A percentile compares a stretch with the other conserved stretches of the same genome.
Evolutionary conservation across 2,888 invertebrate genomes (phyloP).

Genomic region (Gari tellinella): DNA sequence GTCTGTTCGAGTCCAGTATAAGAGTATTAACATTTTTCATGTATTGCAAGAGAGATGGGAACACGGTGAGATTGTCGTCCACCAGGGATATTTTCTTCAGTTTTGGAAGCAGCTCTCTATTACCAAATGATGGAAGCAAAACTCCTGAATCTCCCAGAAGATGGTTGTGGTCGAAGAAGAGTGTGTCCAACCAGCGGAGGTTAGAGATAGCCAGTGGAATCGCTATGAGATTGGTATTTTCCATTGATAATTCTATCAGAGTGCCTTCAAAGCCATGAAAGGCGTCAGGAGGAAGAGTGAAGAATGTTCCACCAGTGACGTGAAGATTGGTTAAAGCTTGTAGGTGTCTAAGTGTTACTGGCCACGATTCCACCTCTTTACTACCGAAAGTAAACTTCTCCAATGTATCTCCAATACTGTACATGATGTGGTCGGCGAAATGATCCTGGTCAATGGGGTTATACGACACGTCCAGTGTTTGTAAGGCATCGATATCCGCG

Average conservation of each 20-base stretch:
- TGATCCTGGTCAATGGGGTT: slow-evolving; percentile 50
- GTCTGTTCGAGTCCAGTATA: slow-evolving; percentile 61
- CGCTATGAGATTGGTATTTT: slow-evolving; percentile 59
- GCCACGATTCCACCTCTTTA: slow-evolving; percentile 45
- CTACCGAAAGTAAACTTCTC: slow-evolving; percentile 51
- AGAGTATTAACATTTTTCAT: slow-evolving; percentile 51
- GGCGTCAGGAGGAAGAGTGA: slow-evolving; percentile 56
- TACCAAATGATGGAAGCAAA: slow-evolving; percentile 57
- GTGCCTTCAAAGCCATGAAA: slow-evolving; percentile 69
- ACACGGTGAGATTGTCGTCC: slow-evolving; percentile 61
- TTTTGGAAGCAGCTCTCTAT: slow-evolving; percentile 31
- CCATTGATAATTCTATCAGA: slow-evolving; percentile 53
- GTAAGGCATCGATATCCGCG: slow-evolving; percentile 18
- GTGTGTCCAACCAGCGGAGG: slow-evolving; percentile 39
- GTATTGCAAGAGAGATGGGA: slow-evolving; percentile 54
- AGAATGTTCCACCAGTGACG: slow-evolving; percentile 51
- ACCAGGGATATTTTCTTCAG: slow-evolving; percentile 50
- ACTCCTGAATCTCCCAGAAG: slow-evolving; percentile 61
- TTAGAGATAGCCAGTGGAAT: slow-evolving; percentile 59
- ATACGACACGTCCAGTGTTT: slow-evolving; percentile 48
- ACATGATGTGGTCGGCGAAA: slow-evolving; percentile 55
- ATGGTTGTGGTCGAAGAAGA: slow-evolving; percentile 65
- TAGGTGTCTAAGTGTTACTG: slow-evolving; percentile 55
- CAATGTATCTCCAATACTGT: slow-evolving; percentile 55
- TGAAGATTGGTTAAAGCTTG: slow-evolving; percentile 48